Base-by-base conservation (phyloP, 2,113 vertebrate species). In the Plecturocebus donacophilus region DNA sequence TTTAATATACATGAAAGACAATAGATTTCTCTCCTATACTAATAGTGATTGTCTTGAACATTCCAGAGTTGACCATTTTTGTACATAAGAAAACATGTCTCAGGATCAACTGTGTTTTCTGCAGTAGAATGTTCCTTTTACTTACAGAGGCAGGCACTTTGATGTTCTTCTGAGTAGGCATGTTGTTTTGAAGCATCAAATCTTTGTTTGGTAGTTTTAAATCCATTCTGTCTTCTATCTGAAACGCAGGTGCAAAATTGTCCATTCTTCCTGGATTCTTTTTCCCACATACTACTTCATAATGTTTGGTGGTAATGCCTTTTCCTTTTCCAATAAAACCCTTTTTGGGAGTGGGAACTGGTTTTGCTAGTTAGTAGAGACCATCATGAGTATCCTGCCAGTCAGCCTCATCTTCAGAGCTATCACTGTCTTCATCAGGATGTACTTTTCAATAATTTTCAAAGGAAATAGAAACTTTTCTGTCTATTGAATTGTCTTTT, bases 211-310 rank as follows among this genome's bases (percentile, higher is more conserved):
- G 99, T 45, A 99, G 86, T 98, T 99, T 99, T 97, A 99, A 99
- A 97, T 99, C 99, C 99, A 99, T 98, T 83, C 99, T 99, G 97
- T 99, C 99, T 0, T 99, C 99, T 40, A 99, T 99, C 10, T 99
- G 99, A 94, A 99, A 99, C 95, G 99, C 99, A 3, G 99, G 99
- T 61, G 99, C 99, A 98, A 99, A 99, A 49, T 99, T 99, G 98
- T 99, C 99, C 99, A 99, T 99, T 90, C 99, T 99, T 4, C 99
- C 99, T 0, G 99, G 99, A 95, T 99, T 99, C 98, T 99, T 99
- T 95, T 99, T 99, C 80, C 99, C 99, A 76, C 99, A 99, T 14
- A 99, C 98, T 25, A 99, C 99, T 97, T 99, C 99, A 92, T 99
- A 99, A 0, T 99, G 99, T 97, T 99, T 99, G 14, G 99, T 99